A percentile compares a stretch with the other conserved stretches of the same genome.
Evolutionary conservation across 2,113 vertebrate genomes (phyloP).

Genomic region (Brachyhypopomus gauderio): DNA sequence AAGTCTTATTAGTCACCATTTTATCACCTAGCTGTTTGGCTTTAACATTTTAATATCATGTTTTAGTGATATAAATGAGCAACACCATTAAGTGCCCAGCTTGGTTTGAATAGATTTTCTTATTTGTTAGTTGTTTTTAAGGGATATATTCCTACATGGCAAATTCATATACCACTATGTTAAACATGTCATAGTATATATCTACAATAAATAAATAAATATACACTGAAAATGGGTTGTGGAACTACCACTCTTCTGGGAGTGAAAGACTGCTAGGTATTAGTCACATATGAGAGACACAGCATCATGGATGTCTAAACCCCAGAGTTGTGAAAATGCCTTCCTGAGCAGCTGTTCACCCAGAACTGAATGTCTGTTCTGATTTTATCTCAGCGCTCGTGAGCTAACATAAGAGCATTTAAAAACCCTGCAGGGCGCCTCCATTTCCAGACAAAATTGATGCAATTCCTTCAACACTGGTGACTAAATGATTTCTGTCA

Average conservation of each 20-base stretch:
- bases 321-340: conserved; percentile 8
- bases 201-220: not conserved
- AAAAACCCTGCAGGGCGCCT: not conserved
- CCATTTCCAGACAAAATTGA: conserved; percentile 14
- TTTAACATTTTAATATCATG: conserved; percentile 24
- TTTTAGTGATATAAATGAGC: conserved; percentile 1
- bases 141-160: not conserved
- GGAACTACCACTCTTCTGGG: not conserved
- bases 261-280: not conserved
- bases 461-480: not conserved
- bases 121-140: conserved; percentile 1
- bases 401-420: conserved; percentile 22
- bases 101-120: not conserved
- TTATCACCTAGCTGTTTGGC: conserved; percentile 17
- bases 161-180: not conserved
- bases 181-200: not conserved
- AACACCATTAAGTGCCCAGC: not conserved
- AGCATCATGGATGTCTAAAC: conserved; percentile 19
- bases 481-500: conserved; percentile 7
- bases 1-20: conserved; percentile 21
- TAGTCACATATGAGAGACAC: conserved; percentile 23
- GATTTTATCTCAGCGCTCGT: conserved; percentile 9
- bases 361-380: not conserved
- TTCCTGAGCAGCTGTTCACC: conserved; percentile 26
- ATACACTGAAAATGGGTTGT: not conserved